Conservation (phyloP, 2,888 invertebrate genomes). For the Ephialtes manifestator region DNA sequence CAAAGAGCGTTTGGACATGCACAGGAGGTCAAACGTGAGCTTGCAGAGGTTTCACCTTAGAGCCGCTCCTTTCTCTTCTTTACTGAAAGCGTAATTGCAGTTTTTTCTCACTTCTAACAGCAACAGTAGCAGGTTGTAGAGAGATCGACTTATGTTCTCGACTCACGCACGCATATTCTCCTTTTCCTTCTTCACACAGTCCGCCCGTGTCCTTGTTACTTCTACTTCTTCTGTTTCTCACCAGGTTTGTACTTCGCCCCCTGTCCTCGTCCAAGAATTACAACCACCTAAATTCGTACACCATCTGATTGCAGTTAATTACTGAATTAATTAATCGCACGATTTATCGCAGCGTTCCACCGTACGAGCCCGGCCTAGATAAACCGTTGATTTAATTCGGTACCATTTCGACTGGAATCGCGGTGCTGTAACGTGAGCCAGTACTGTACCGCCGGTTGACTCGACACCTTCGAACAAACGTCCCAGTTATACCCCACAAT, state of each 20-base stretch:
- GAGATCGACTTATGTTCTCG: slow-evolving; percentile 77
- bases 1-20: slow-evolving; percentile 56
- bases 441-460: slow-evolving; percentile 56
- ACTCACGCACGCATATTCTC: slow-evolving; percentile 78
- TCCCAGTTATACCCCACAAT: slow-evolving; percentile 36
- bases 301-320: slow-evolving; percentile 84
- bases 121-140: slow-evolving; percentile 41
- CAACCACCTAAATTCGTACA: slow-evolving; percentile 80
- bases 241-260: slow-evolving; percentile 1
- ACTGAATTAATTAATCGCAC: slow-evolving; percentile 83
- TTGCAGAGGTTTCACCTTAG: slow-evolving; percentile 15
- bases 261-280: slow-evolving; percentile 73
- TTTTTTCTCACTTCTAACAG: slow-evolving; percentile 60
- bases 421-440: slow-evolving; percentile 40
- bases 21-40: slow-evolving; percentile 21
- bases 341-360: slow-evolving; percentile 78
- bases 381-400: slow-evolving; percentile 82
- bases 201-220: slow-evolving; percentile 29
- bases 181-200: slow-evolving; percentile 16
- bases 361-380: slow-evolving; percentile 74
- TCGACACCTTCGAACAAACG: slow-evolving; percentile 63
- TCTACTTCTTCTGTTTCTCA: slow-evolving; percentile 41
- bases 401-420: slow-evolving; percentile 68
- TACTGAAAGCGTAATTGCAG: slow-evolving; percentile 73
- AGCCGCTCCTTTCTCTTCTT: slow-evolving; percentile 52